phyloP scores from a whole-genome alignment of 2,888 invertebrate species.

The Aspidiotus destructor region DNA sequence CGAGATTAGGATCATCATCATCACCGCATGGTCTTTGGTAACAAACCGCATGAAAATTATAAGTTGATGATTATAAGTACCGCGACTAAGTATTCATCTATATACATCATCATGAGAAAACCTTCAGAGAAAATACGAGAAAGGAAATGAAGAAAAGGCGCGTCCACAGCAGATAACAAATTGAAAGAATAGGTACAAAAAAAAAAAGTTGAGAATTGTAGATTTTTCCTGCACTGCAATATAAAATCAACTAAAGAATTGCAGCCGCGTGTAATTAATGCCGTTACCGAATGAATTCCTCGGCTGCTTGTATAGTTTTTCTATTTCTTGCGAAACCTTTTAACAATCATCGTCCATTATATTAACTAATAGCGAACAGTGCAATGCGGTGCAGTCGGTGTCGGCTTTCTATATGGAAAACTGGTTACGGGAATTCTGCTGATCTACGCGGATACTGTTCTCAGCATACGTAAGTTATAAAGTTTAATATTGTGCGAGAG shows the following conservation, averaged over 20 bases:
- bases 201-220: too few relatives aligned
- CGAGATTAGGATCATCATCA: too few relatives aligned
- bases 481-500: background rate
- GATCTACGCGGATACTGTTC: slow-evolving; percentile 7
- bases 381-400: background rate
- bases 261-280: slow-evolving; percentile 14
- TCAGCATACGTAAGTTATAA: background rate
- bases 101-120: too few relatives aligned
- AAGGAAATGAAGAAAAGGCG: slow-evolving; percentile 15
- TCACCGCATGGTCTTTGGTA: too few relatives aligned
- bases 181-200: too few relatives aligned
- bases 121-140: background rate
- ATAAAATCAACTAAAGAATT: background rate
- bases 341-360: slow-evolving; percentile 28
- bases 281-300: slow-evolving; percentile 15
- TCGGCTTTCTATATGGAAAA: slow-evolving; percentile 33
- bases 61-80: too few relatives aligned
- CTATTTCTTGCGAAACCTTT: slow-evolving; percentile 29
- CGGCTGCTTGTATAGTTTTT: slow-evolving; percentile 17
- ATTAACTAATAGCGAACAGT: slow-evolving; percentile 27
- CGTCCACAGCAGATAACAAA: too few relatives aligned
- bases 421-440: slow-evolving; percentile 24
- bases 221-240: too few relatives aligned
- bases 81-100: too few relatives aligned
- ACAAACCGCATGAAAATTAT: too few relatives aligned